Evolutionary conservation across 2,888 invertebrate genomes (phyloP), one percentile per base, ranked within the genome.

Genomic region (Ametastegia equiseti): DNA sequence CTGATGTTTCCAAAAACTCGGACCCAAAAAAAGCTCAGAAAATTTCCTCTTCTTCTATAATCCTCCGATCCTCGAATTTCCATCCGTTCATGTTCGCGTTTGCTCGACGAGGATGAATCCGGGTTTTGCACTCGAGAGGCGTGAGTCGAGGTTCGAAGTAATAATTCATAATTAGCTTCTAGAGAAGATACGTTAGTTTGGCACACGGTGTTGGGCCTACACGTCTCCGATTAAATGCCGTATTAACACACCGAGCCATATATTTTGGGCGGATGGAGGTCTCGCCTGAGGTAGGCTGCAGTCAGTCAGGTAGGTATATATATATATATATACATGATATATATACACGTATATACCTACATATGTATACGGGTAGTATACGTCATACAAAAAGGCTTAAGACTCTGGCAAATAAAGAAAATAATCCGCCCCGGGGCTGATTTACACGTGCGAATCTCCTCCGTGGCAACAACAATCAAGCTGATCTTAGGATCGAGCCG

Each of bases 81-180:
- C n/a, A n/a, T n/a, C n/a, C n/a, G n/a, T n/a, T n/a, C n/a, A n/a
- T n/a, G n/a, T n/a, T n/a, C n/a, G n/a, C n/a, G n/a, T n/a, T n/a
- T n/a, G n/a, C n/a, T n/a, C n/a, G n/a, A n/a, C n/a, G n/a, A n/a
- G n/a, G n/a, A n/a, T n/a, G n/a, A n/a, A n/a, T n/a, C n/a, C n/a
- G n/a, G n/a, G n/a, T n/a, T n/a, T n/a, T n/a, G n/a, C n/a, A 23
- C 27, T n/a, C 7, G 23, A 15, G 23, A 23, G 19, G 54, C 23
- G 23, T 4, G 19, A 60, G 27, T 30, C 42, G 5, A n/a, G n/a
- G 19, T 47, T 47, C 45, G 9, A 71, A 71, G 71, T 27, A 87
- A 88, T 89, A 90, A 88, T 90, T 90, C 89, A 90, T 89, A 90
- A 90, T 90, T 90, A 90, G 88, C 89, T 86, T 86, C 85, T 71